Conservation (phyloP, 2,888 invertebrate genomes). For the Orthosia gothica region DNA sequence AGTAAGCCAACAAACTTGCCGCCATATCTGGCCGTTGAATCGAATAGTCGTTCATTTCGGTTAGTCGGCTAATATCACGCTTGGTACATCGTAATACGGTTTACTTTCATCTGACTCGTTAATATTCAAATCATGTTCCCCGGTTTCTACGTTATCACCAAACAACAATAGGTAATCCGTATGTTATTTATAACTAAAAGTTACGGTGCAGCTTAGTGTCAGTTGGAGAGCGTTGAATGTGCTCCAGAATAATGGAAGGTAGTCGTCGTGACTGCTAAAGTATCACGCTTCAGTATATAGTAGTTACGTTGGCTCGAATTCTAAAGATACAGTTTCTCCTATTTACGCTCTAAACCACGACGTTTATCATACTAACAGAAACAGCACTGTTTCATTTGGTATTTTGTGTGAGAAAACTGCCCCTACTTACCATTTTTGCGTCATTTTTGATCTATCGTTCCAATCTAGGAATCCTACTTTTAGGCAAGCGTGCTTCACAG, state of each 20-base stretch:
- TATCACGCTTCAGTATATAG: conserved; percentile 5
- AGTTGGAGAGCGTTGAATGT: conserved; percentile 25
- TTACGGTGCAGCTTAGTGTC: conserved; percentile 36
- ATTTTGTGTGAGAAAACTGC: not conserved
- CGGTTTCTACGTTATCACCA: conserved; percentile 50
- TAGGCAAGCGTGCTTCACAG: too few species aligned
- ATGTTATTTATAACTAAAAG: conserved; percentile 52
- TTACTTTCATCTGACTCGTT: conserved; percentile 55
- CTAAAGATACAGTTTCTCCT: conserved; percentile 4
- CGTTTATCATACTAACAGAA: not conserved
- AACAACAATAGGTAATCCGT: conserved; percentile 56
- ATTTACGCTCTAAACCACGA: conserved; percentile 2
- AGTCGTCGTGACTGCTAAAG: conserved; percentile 38
- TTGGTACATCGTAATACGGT: conserved; percentile 65
- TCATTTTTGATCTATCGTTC: too few species aligned
- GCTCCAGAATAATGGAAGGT: conserved; percentile 8
- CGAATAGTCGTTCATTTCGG: conserved; percentile 41
- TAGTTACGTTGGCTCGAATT: conserved; percentile 4
- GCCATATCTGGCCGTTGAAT: conserved; percentile 38
- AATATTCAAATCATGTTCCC: conserved; percentile 55
- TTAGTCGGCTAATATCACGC: conserved; percentile 54
- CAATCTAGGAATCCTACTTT: too few species aligned
- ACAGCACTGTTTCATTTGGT: not conserved
- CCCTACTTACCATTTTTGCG: too few species aligned
- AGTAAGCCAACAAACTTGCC: not conserved